Percentiles rank a stretch among this genome's conserved stretches.
Conservation (phyloP, 1,140 invertebrate genomes). For the Apis cerana region DNA sequence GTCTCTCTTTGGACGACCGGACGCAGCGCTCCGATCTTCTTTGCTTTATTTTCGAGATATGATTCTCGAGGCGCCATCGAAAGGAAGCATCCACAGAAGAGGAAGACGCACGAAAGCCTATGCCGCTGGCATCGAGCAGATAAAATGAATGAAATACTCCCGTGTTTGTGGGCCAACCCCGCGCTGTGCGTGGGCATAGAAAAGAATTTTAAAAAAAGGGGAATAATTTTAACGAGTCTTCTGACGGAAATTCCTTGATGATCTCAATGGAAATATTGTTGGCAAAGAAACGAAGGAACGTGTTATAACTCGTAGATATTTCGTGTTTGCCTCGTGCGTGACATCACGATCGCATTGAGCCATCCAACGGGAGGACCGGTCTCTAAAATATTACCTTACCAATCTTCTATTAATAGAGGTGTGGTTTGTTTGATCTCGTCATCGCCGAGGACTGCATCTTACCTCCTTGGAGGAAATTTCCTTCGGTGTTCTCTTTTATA, state of each 20-base stretch:
- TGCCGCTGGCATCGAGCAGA: not conserved
- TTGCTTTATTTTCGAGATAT: slow-evolving; percentile 19
- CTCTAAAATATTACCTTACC: slow-evolving; percentile 36
- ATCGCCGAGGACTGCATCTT: slow-evolving; percentile 11
- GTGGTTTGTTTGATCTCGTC: slow-evolving; percentile 60
- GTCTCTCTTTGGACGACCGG: not conserved
- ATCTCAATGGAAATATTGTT: not conserved
- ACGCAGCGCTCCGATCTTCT: not conserved
- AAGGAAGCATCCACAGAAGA: not conserved
- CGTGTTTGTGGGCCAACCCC: too few species aligned
- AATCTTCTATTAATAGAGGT: slow-evolving; percentile 45
- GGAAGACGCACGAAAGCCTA: not conserved
- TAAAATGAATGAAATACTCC: slow-evolving; percentile 8
- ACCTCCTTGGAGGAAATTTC: slow-evolving; percentile 31
- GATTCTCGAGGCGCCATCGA: not conserved
- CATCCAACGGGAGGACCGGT: not conserved
- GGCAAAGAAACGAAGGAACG: not conserved
- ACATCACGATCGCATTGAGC: not conserved
- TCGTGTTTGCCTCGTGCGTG: not conserved
- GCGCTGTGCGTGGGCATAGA: too few species aligned
- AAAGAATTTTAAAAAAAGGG: not conserved
- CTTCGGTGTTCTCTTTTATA: not conserved
- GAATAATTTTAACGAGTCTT: not conserved
- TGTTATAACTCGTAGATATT: not conserved
- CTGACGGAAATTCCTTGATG: not conserved